A percentile compares a stretch with the other conserved stretches of the same genome.
phyloP scores from a whole-genome alignment of 2,888 invertebrate genomes.

The Trachelus troglodyta region DNA sequence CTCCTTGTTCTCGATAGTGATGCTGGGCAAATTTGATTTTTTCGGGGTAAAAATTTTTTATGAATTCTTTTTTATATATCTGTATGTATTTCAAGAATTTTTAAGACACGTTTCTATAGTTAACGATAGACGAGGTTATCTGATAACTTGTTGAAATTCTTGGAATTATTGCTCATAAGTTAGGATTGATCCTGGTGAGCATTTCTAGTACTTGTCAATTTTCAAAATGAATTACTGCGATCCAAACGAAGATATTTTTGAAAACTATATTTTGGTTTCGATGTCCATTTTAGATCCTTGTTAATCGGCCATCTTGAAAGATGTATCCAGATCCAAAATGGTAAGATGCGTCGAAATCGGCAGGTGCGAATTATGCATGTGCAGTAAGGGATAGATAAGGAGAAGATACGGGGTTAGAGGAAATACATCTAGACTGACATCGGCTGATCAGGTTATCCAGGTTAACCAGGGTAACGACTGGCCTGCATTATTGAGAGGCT shows the following conservation, averaged over 20 bases:
- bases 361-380: neutral
- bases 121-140: too few relatives aligned
- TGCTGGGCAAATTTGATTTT: neutral
- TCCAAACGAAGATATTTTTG: too few relatives aligned
- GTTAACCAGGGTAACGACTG: constrained; percentile 39
- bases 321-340: neutral
- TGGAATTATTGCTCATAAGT: too few relatives aligned
- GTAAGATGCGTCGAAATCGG: neutral
- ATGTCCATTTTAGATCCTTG: neutral
- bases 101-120: too few relatives aligned
- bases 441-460: constrained; percentile 41
- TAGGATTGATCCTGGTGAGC: too few relatives aligned
- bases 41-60: too few relatives aligned
- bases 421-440: constrained; percentile 30
- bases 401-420: neutral
- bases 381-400: neutral
- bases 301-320: neutral
- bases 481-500: constrained; percentile 48
- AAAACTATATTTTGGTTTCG: too few relatives aligned
- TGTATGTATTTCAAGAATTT: too few relatives aligned
- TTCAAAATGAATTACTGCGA: too few relatives aligned
- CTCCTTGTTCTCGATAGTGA: neutral
- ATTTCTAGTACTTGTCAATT: too few relatives aligned
- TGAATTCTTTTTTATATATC: too few relatives aligned
- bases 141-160: too few relatives aligned